Conservation (phyloP, 2,888 invertebrate genomes). For the Agriopis marginaria region DNA sequence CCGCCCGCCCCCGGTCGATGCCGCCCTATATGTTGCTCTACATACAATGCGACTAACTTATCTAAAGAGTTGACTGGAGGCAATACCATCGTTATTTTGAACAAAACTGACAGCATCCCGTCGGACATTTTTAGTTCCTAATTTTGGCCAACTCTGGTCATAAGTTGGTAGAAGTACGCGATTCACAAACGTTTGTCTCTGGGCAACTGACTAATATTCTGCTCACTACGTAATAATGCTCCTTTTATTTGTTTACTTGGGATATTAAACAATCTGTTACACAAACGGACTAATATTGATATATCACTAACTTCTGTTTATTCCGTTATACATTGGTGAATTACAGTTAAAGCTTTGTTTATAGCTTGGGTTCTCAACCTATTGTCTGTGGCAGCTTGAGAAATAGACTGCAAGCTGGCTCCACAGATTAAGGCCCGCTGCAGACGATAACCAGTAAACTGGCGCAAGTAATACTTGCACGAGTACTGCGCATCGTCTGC, state of each 20-base stretch:
- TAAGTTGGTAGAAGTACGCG: background rate
- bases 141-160: background rate
- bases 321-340: background rate
- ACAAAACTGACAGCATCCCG: background rate
- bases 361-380: background rate
- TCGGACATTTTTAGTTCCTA: background rate
- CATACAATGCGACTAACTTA: background rate
- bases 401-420: background rate
- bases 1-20: slow-evolving; percentile 23
- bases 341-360: background rate
- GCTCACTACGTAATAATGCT: slow-evolving; percentile 3
- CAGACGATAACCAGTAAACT: too few species aligned
- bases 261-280: slow-evolving; percentile 9
- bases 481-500: too few species aligned
- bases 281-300: slow-evolving; percentile 10
- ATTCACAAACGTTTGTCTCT: background rate
- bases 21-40: slow-evolving; percentile 11
- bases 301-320: background rate
- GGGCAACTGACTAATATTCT: background rate
- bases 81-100: background rate
- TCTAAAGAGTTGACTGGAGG: background rate
- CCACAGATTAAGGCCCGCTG: too few species aligned
- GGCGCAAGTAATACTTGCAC: too few species aligned
- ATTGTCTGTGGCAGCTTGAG: background rate
- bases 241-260: slow-evolving; percentile 13